Evolutionary conservation across 1,140 invertebrate genomes (phyloP), one percentile per base, ranked within the genome.

Genomic region (Planococcus citri): DNA sequence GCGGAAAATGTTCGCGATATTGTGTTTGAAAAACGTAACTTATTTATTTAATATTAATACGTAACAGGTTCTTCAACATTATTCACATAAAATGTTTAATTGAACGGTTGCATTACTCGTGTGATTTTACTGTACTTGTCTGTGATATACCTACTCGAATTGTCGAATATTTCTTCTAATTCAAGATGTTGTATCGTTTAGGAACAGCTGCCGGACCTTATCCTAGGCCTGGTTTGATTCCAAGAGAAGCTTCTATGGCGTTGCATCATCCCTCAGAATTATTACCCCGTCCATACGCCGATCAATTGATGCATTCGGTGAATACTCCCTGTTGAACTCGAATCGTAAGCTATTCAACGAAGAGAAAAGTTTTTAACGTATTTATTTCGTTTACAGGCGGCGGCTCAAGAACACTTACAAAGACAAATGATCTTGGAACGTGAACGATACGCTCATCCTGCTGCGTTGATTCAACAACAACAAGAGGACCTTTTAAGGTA

Each of bases 351-450:
- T 33, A 33, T 6, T 6, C 29, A n/a, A n/a, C n/a, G n/a, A n/a
- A n/a, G n/a, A n/a, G n/a, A n/a, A n/a, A 37, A 37, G 33, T 37
- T 8, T 37, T 37, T 37, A 14, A 2, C 41, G 29, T 6, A 51
- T 51, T 86, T 79, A 73, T 71, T 70, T 25, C 20, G n/a, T 21
- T 60, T 41, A 51, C 17, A 24, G 38, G 27, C 80, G 77, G 86
- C 85, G 25, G 88, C 90, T 69, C 90, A 93, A 74, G 91, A 94
- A 78, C 90, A 92, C 75, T 77, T 93, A 25, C 90, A 94, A 77
- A 82, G 91, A 72, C 90, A 94, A 74, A 82, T 93, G 75, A 81
- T 94, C 80, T 77, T 94, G 78, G 91, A 94, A 77, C 82, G 90
- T 27, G 89, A 91, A 74, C 81, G 88, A 70, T 86, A 85, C 75